A percentile compares a stretch with the other conserved stretches of the same genome.
These are phyloP conservation scores for Fulmarus glacialis DNA, from an alignment of 2,113 vertebrate genomes.

Conservation along the genomic window DNA sequence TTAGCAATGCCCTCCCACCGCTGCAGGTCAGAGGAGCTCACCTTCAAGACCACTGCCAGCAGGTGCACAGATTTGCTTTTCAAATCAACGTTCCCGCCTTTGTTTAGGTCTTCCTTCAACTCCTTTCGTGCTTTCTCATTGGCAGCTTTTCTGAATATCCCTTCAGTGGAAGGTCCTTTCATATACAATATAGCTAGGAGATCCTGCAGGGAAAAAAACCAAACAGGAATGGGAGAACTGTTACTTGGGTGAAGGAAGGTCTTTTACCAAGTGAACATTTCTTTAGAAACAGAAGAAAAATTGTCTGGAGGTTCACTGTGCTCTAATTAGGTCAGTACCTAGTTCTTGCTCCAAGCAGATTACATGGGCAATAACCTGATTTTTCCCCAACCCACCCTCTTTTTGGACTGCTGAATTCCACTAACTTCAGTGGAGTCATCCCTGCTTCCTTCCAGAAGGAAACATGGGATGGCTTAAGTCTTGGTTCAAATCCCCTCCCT, in stretches of 20 bases:
- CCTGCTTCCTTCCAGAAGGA: not conserved
- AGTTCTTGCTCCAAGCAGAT: not conserved
- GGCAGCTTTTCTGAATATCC: slow-evolving; percentile 90
- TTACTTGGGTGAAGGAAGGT: not conserved
- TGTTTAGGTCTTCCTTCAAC: slow-evolving; percentile 86
- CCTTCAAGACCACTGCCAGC: slow-evolving; percentile 91
- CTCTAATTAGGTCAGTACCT: not conserved
- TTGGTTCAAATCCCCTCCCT: not conserved
- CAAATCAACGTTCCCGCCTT: slow-evolving; percentile 79
- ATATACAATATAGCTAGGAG: slow-evolving; percentile 84
- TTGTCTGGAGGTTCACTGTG: not conserved
- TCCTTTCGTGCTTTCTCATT: slow-evolving; percentile 87
- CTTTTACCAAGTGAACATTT: not conserved
- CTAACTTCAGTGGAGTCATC: not conserved
- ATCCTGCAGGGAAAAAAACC: slow-evolving; percentile 73
- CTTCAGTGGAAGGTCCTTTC: slow-evolving; percentile 87
- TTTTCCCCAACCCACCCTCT: not conserved
- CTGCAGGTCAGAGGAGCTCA: slow-evolving; percentile 36
- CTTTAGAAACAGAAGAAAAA: not conserved
- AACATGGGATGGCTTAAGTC: not conserved
- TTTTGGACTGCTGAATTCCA: not conserved
- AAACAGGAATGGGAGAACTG: not conserved
- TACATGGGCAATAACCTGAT: not conserved
- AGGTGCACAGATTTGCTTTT: slow-evolving; percentile 80
- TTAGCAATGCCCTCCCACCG: not conserved